Percentiles rank a stretch among this genome's conserved stretches.
Evolutionary conservation across 2,113 vertebrate genomes (phyloP).

Genomic region (Datnioides undecimradiatus): DNA sequence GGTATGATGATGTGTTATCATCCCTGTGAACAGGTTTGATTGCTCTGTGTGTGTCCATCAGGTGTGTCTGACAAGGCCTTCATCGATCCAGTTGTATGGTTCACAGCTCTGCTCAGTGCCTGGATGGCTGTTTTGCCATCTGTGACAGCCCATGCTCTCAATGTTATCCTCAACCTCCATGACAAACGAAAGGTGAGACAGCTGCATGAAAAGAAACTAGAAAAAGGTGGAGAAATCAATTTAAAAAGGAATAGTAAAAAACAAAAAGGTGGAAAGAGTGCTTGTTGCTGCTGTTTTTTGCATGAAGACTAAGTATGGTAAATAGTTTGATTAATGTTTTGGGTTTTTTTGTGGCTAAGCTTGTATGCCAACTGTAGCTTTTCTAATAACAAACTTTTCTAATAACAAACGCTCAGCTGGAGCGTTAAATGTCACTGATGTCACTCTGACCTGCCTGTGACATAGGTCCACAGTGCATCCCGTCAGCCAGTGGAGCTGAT

Average conservation of each 20-base stretch:
- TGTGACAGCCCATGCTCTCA: conserved; percentile 71
- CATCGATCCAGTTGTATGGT: conserved; percentile 80
- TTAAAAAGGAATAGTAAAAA: background rate
- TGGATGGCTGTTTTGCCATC: conserved; percentile 85
- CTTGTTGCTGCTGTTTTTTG: background rate
- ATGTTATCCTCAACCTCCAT: conserved; percentile 39
- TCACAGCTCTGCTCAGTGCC: conserved; percentile 86
- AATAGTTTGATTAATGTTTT: background rate
- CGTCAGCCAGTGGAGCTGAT: conserved; percentile 66
- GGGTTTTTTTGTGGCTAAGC: background rate
- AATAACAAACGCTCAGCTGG: background rate
- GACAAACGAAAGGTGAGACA: conserved; percentile 81
- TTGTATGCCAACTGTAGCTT: background rate
- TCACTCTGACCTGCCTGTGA: conserved; percentile 8
- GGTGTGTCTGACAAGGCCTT: conserved; percentile 84
- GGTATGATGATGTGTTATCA: conserved; percentile 6
- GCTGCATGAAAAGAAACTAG: background rate
- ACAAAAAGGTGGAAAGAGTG: background rate
- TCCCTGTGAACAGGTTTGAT: conserved; percentile 3
- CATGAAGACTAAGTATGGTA: background rate
- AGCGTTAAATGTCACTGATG: background rate
- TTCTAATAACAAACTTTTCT: too few relatives aligned
- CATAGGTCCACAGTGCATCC: conserved; percentile 76
- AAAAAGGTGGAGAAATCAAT: background rate
- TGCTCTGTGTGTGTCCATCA: conserved; percentile 66